Percentiles rank a stretch among this genome's conserved stretches.
Evolutionary conservation across 2,888 invertebrate genomes (phyloP).

Genomic region (Acheta domesticus): DNA sequence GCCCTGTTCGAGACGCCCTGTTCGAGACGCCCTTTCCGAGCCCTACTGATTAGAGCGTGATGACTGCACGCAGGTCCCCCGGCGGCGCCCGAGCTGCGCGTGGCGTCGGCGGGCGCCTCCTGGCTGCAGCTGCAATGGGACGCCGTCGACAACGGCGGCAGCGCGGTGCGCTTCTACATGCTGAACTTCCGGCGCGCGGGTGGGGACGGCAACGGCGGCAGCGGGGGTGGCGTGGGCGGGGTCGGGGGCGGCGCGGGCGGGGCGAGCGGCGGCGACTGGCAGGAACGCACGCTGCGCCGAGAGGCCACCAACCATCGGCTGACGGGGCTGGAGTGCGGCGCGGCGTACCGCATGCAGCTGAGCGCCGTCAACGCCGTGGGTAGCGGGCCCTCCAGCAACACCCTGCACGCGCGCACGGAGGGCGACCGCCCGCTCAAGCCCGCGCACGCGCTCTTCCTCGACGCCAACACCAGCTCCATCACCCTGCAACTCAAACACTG

Average conservation of each 20-base stretch:
- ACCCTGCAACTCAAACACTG: constrained; percentile 44
- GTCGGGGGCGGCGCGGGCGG: background rate
- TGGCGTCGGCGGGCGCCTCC: constrained; percentile 42
- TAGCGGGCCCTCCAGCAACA: constrained; percentile 42
- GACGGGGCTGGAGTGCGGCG: constrained; percentile 42
- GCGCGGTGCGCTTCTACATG: constrained; percentile 44
- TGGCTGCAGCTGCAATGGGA: constrained; percentile 46
- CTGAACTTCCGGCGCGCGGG: constrained; percentile 42
- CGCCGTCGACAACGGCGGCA: constrained; percentile 45
- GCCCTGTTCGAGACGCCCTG: too few relatives aligned
- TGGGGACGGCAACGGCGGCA: constrained; percentile 31
- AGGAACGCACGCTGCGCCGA: constrained; percentile 41
- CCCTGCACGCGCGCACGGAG: constrained; percentile 43
- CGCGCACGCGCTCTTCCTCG: constrained; percentile 42
- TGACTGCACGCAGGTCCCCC: constrained; percentile 42
- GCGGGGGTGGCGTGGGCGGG: background rate
- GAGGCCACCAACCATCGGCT: constrained; percentile 41
- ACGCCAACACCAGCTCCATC: constrained; percentile 43
- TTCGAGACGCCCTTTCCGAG: too few relatives aligned
- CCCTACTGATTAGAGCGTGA: too few relatives aligned
- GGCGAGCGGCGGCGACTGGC: constrained; percentile 41
- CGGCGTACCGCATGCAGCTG: constrained; percentile 42
- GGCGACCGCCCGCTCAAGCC: constrained; percentile 44
- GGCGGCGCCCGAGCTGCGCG: constrained; percentile 43
- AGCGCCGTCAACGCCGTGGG: constrained; percentile 43